Percentiles rank a stretch among this genome's conserved stretches.
phyloP scores from a whole-genome alignment of 2,113 vertebrate genomes.

The Phodopus roborovskii region DNA sequence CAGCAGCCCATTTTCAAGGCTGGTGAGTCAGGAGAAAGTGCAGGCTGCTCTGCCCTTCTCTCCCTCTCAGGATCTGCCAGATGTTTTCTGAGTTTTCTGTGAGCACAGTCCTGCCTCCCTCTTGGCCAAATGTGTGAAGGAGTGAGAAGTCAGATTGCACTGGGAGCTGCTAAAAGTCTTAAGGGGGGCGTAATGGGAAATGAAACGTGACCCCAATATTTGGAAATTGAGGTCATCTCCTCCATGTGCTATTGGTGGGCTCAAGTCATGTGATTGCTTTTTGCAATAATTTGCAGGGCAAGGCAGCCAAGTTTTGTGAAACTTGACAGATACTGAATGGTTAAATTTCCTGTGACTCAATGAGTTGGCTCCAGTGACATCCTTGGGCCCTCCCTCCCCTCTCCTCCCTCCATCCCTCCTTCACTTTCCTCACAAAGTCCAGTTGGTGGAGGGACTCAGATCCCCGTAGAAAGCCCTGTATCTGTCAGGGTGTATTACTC shows the following conservation, averaged over 20 bases:
- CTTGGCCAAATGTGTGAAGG: slow-evolving; percentile 70
- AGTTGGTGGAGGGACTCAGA: slow-evolving; percentile 15
- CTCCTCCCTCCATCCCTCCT: neutral
- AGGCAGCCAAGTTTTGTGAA: slow-evolving; percentile 65
- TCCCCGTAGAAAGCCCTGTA: neutral
- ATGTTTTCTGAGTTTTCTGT: slow-evolving; percentile 64
- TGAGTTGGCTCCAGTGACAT: slow-evolving; percentile 62
- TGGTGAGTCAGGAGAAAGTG: neutral
- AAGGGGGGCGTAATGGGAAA: slow-evolving; percentile 73
- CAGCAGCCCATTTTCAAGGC: neutral
- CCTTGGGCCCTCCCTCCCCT: slow-evolving; percentile 12
- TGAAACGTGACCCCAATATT: slow-evolving; percentile 83
- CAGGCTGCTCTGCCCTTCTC: neutral
- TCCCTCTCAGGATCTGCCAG: slow-evolving; percentile 31
- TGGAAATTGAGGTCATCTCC: slow-evolving; percentile 82
- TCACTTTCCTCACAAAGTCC: neutral
- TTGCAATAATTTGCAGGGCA: slow-evolving; percentile 63
- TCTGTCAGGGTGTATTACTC: neutral
- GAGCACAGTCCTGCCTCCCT: slow-evolving; percentile 31
- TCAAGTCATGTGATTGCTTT: slow-evolving; percentile 52
- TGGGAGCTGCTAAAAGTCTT: slow-evolving; percentile 70
- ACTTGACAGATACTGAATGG: slow-evolving; percentile 64
- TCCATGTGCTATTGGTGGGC: slow-evolving; percentile 25
- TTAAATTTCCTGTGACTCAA: slow-evolving; percentile 81
- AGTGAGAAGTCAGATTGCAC: slow-evolving; percentile 63